Base-by-base conservation (phyloP, 1,140 invertebrate species). In the Uloborus diversus region DNA sequence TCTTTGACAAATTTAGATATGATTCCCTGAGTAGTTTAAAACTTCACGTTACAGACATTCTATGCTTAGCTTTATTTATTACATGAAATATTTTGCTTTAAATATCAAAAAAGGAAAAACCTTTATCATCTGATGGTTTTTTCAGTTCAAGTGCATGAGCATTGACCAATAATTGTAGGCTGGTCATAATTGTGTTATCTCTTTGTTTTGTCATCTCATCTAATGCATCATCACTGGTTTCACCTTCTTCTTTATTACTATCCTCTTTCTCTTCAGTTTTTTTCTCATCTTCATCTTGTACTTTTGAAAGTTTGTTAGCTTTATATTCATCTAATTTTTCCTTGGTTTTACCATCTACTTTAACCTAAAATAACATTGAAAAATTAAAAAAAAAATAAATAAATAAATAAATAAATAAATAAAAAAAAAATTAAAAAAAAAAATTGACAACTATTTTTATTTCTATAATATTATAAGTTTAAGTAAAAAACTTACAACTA, bases 301-400 rank as follows among this genome's bases (percentile, higher is more conserved):
- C 13, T 53, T 73, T 78, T 20, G 65, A 62, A 4, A 49, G 23
- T 23, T 81, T 84, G 65, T 81, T 85, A 14, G 78, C 92, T 90
- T 96, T 96, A 86, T 96, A 98, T 81, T 96, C 94, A 87, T 98
- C 96, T 81, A 99, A 89, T 59, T 96, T 91, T 64, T 93, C 92
- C 89, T 97, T 96, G 81, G 96, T 97, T 90, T 99, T 99, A 37
- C 96, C 94, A 89, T 99, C 97, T n/a, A 98, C 96, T 90, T 97
- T 96, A 0, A 97, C 87, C 85, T 87, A 25, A 32, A 69, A 20
- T 3, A 27, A 70, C 32, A 80, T 28, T 1, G 37, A 42, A 42
- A 42, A 53, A 53, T n/a, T 13, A 53, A 53, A 53, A 17, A 53
- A n/a, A 53, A 53, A 53, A 28, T 28, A 32, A 61, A 27, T 61